Evolutionary conservation across 2,888 invertebrate genomes (phyloP), one percentile per base, ranked within the genome.

Genomic region (Pseudolycoriella hygida): DNA sequence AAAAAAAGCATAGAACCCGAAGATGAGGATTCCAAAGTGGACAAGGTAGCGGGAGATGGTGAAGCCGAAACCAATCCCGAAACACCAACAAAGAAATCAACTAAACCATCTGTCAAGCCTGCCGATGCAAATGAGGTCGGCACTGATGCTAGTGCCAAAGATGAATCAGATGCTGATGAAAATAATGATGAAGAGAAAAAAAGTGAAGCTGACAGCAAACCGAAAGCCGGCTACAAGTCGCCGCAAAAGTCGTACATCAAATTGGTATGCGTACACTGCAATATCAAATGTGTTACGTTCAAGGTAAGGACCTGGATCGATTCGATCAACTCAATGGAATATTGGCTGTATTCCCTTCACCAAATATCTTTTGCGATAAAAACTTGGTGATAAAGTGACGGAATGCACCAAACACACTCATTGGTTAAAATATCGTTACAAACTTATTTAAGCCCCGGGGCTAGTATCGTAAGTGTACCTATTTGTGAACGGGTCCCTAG

Each of bases 241-340:
- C 25, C 8, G 25, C 54, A 67, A 47, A 57, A 66, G 53, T 57
- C 70, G 30, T 83, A 75, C 57, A 80, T 85, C 47, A 80, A 79
- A 52, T 67, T 87, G 39, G 68, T 71, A 30, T 87, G 87, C 57
- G 80, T 82, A 2, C 86, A 86, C 59, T 87, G 87, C 60, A 72
- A 74, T 52, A 73, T 77, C 54, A 77, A 78, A 56, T 80, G 77
- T 53, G 69, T 77, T 8, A 85, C 82, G 8, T 86, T 84, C 57
- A 76, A 76, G 57, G 78, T 77, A 53, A 62, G 8, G n/a, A n/a
- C n/a, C n/a, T n/a, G n/a, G n/a, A n/a, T n/a, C n/a, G n/a, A n/a
- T n/a, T n/a, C n/a, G n/a, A n/a, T n/a, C n/a, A n/a, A n/a, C n/a
- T n/a, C n/a, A n/a, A n/a, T n/a, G 34, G 34, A 34, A 11, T 34